Base-by-base conservation (phyloP, 2,113 vertebrate genomes). In the Urocitellus parryii region DNA sequence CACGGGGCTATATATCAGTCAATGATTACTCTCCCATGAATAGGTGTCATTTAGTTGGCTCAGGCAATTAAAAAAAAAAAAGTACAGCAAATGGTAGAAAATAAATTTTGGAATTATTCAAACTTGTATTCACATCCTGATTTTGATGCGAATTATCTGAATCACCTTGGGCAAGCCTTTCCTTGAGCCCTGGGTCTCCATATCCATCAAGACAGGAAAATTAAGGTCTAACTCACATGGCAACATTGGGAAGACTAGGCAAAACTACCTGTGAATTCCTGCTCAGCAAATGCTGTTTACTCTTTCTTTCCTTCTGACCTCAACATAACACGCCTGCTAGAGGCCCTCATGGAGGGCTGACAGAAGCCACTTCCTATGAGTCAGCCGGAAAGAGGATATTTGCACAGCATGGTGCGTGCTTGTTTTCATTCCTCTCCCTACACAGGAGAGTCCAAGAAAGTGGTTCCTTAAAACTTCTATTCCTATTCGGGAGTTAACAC, bases 361-460 rank as follows among this genome's bases (percentile, higher is more conserved):
- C 11, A n/a, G 93, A 72, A 96, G 45, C 42, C 24, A 51, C 51
- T 79, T 48, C 73, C 86, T 34, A 9, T 65, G 87, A 87, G 42
- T 87, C 82, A 81, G 80, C 76, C 73, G 76, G 79, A 73, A 81
- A 58, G 72, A 90, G 80, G 85, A 16, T 48, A 63, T 67, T 45
- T 53, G 27, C 85, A 63, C 68, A 67, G 85, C 5, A 5, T 89
- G 81, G 73, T 70, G 25, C 72, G 74, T 37, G 63, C 39, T 88
- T 67, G 77, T 84, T 84, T 95, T 83, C 34, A 5, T 79, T 42
- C 13, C 34, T 72, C 8, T 53, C 34, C 29, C 3, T 79, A 56
- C 92, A 45, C 25, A 63, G 25, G 74, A 95, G n/a, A 79, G 73
- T 82, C 32, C 65, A 90, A 58, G 77, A 92, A 96, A 95, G 94